Conservation (phyloP, 2,113 vertebrate species). For the Odontophorus gujanensis region DNA sequence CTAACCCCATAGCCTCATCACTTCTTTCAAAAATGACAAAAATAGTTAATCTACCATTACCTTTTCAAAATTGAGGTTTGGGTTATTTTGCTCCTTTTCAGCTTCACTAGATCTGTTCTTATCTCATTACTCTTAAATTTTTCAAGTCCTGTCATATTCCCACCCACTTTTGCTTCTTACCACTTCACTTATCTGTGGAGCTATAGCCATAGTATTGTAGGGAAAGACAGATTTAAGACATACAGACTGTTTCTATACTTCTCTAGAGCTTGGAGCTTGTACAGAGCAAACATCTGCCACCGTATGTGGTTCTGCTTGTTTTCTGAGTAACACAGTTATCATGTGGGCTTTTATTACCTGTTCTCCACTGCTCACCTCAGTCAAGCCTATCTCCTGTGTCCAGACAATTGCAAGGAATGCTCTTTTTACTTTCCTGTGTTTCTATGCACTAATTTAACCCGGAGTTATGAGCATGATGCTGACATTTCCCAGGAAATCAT, state of each 20-base stretch:
- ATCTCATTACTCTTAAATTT: not conserved
- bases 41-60: not conserved
- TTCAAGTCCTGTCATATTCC: not conserved
- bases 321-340: not conserved
- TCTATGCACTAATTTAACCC: not conserved
- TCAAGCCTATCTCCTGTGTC: not conserved
- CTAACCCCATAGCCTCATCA: not conserved
- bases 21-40: not conserved
- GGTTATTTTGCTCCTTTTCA: not conserved
- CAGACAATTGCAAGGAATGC: not conserved
- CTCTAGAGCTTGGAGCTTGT: not conserved
- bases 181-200: not conserved
- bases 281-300: not conserved
- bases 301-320: not conserved
- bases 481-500: constrained; percentile 43
- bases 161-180: not conserved
- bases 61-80: not conserved
- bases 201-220: not conserved
- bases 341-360: not conserved
- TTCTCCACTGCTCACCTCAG: not conserved
- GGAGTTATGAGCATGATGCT: constrained; percentile 4
- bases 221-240: not conserved
- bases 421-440: not conserved
- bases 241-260: not conserved
- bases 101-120: not conserved